Conservation (phyloP, 2,113 vertebrate genomes). For the Stigmatopora argus region DNA sequence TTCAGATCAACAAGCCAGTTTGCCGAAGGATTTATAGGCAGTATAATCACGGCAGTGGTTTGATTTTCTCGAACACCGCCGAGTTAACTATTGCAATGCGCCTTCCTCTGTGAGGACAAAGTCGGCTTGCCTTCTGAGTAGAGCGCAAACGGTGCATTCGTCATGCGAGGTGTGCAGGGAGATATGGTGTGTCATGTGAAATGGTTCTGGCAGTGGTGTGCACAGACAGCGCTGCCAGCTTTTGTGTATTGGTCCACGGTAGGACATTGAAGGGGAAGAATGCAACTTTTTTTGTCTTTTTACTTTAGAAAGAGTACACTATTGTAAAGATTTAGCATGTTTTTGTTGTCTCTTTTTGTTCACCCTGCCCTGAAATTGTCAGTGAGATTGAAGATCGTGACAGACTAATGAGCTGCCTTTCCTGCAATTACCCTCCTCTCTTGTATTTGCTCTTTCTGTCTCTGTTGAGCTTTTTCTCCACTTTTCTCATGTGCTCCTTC, state of each 20-base stretch:
- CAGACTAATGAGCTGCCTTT: constrained; percentile 59
- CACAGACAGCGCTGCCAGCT: constrained; percentile 32
- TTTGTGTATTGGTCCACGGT: constrained; percentile 39
- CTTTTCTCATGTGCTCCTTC: constrained; percentile 19
- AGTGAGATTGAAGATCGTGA: constrained; percentile 58
- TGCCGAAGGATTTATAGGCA: constrained; percentile 3
- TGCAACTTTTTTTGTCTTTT: constrained; percentile 34
- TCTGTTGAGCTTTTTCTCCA: constrained; percentile 18
- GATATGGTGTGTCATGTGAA: constrained; percentile 56
- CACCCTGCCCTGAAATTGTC: constrained; percentile 51
- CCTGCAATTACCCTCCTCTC: constrained; percentile 56
- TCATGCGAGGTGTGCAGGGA: constrained; percentile 56
- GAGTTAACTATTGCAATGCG: background rate
- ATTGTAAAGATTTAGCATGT: constrained; percentile 21
- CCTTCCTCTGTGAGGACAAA: constrained; percentile 25
- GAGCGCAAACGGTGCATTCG: constrained; percentile 39
- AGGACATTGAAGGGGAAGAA: constrained; percentile 39
- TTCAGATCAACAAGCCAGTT: constrained; percentile 14
- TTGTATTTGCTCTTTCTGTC: constrained; percentile 27
- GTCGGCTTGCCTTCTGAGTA: constrained; percentile 25
- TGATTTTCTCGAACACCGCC: constrained; percentile 2
- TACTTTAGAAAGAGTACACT: constrained; percentile 4
- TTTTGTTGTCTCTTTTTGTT: constrained; percentile 20
- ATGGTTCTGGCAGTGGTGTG: constrained; percentile 30
- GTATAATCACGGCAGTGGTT: constrained; percentile 9